phyloP scores from a whole-genome alignment of 2,113 vertebrate genomes.

The Willisornis vidua region DNA sequence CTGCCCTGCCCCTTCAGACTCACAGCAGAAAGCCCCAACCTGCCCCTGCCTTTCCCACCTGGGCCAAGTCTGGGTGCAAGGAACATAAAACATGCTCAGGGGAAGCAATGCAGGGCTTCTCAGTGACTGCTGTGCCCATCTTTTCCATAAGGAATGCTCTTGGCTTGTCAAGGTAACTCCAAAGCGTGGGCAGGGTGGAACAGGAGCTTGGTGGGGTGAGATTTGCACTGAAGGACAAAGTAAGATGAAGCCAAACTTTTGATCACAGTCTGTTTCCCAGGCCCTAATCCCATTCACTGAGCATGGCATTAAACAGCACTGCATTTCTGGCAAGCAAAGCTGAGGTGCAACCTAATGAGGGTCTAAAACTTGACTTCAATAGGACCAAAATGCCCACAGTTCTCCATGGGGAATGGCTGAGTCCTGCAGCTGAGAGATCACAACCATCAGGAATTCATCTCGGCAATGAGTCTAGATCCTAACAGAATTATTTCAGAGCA shows the following conservation, averaged over 20 bases:
- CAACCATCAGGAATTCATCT: background rate
- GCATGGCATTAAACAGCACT: accelerated
- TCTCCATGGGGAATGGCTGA: background rate
- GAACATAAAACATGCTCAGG: accelerated
- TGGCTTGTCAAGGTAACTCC: background rate
- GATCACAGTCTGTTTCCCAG: background rate
- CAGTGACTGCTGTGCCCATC: background rate
- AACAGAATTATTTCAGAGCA: constrained; percentile 29
- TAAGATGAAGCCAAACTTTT: background rate
- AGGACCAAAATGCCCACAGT: accelerated
- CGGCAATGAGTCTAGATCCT: background rate
- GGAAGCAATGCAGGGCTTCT: background rate
- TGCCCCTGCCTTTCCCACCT: accelerated
- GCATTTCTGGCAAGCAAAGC: background rate
- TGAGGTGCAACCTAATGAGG: background rate
- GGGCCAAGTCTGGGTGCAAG: accelerated
- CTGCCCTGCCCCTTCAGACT: background rate
- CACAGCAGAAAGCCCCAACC: accelerated
- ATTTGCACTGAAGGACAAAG: background rate
- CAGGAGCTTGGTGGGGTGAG: background rate
- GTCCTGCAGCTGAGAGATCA: background rate
- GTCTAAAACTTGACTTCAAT: background rate
- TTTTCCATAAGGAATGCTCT: background rate
- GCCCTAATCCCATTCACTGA: background rate
- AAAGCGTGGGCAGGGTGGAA: background rate